These are phyloP conservation scores for Harlomillsia oculata DNA, from an alignment of 1,140 invertebrate species.

Conservation along the genomic window DNA sequence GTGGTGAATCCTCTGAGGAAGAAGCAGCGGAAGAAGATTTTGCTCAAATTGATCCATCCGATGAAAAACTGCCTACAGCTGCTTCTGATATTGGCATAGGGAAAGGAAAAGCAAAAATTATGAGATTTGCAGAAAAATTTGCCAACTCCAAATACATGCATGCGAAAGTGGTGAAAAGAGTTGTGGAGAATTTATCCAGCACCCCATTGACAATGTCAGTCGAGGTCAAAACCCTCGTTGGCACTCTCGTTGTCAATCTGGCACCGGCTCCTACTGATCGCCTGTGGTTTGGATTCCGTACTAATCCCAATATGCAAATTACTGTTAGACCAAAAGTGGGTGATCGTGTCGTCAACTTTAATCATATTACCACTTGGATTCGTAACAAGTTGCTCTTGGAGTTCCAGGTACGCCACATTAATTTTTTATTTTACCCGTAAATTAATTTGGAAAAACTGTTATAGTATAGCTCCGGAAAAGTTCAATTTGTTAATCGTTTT, in stretches of 20 bases:
- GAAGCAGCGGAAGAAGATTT: slow-evolving; percentile 49
- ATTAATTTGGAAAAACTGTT: no score
- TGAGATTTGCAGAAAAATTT: slow-evolving; percentile 80
- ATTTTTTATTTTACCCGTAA: not conserved
- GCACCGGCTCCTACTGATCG: slow-evolving; percentile 87
- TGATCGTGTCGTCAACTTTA: slow-evolving; percentile 37
- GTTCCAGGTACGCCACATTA: slow-evolving; percentile 26
- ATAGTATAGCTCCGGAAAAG: not conserved
- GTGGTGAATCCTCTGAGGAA: slow-evolving; percentile 80
- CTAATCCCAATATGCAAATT: slow-evolving; percentile 26
- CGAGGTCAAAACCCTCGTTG: slow-evolving; percentile 70
- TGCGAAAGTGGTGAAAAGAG: slow-evolving; percentile 24
- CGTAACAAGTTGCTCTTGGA: slow-evolving; percentile 25
- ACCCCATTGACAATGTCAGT: slow-evolving; percentile 82
- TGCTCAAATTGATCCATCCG: not conserved
- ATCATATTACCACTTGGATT: slow-evolving; percentile 24
- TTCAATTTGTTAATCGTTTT: slow-evolving; percentile 3
- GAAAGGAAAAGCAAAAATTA: slow-evolving; percentile 52
- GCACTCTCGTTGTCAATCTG: slow-evolving; percentile 79
- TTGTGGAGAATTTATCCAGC: slow-evolving; percentile 62
- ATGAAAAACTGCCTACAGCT: not conserved
- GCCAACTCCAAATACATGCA: slow-evolving; percentile 43
- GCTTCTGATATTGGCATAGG: not conserved
- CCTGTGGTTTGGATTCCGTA: slow-evolving; percentile 54
- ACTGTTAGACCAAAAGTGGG: slow-evolving; percentile 35